Percentiles rank a stretch among this genome's conserved stretches.
phyloP scores from a whole-genome alignment of 2,113 vertebrate genomes.

The Anthoscopus minutus region DNA sequence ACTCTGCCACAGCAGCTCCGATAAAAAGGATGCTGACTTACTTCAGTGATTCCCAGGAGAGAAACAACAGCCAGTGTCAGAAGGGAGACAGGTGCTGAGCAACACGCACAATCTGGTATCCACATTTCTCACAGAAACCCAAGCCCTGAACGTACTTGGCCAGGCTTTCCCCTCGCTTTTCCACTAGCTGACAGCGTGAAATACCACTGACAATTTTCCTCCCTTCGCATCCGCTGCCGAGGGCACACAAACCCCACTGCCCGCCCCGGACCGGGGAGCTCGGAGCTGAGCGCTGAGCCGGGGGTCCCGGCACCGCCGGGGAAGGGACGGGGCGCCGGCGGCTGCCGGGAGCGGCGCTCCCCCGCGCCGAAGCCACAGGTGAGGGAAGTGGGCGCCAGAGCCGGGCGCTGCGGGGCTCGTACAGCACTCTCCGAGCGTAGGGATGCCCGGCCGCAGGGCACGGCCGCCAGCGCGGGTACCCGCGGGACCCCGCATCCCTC shows the following conservation, averaged over 20 bases:
- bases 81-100: not conserved
- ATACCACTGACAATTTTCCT: accelerated
- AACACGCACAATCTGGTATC: not conserved
- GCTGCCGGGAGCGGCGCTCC: not conserved
- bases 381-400: not conserved
- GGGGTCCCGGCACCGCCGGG: not conserved
- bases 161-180: not conserved
- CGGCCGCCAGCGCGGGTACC: not conserved
- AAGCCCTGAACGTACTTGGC: not conserved
- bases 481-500: not conserved
- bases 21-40: not conserved
- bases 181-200: not conserved
- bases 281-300: not conserved
- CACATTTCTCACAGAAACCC: not conserved
- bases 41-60: not conserved
- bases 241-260: not conserved
- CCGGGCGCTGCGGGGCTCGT: not conserved
- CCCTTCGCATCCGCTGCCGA: not conserved
- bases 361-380: not conserved
- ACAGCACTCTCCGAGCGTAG: not conserved
- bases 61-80: not conserved
- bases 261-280: accelerated
- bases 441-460: not conserved
- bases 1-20: not conserved
- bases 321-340: not conserved